A percentile compares a stretch with the other conserved stretches of the same genome.
These are phyloP conservation scores for Pyrocephalus nanus DNA, from an alignment of 2,797 vertebrate genomes.

Conservation along the genomic window DNA sequence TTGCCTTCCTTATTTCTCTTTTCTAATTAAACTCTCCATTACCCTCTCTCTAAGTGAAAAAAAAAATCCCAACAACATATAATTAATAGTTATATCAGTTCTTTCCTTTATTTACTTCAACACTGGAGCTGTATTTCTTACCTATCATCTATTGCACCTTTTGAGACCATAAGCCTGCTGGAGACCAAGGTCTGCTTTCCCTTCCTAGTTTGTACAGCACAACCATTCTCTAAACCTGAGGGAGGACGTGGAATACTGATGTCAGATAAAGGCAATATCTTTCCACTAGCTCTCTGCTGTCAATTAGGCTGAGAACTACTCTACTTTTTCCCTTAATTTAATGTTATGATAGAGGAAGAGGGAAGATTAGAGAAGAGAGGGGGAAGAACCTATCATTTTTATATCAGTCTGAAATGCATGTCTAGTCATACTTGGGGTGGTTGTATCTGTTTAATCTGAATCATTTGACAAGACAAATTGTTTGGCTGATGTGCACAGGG, in stretches of 20 bases:
- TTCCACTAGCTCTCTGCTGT: background rate
- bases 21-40: conserved; percentile 61
- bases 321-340: background rate
- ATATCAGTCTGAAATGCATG: background rate
- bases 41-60: background rate
- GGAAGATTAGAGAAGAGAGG: background rate
- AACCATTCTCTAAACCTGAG: background rate
- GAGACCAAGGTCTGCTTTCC: background rate
- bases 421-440: background rate
- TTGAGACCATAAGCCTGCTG: background rate
- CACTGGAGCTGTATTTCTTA: background rate
- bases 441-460: conserved; percentile 12
- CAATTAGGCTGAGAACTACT: conserved; percentile 7
- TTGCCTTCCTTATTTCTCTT: conserved; percentile 37
- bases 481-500: conserved; percentile 4
- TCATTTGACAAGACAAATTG: conserved; percentile 35
- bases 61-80: conserved; percentile 18
- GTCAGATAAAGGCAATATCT: background rate
- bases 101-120: conserved; percentile 34
- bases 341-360: background rate
- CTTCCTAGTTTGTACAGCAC: background rate
- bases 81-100: conserved; percentile 18
- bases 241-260: background rate
- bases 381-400: background rate
- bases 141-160: background rate